These are phyloP conservation scores for Keiferia lycopersicella DNA, from an alignment of 2,888 invertebrate species.

Conservation along the genomic window DNA sequence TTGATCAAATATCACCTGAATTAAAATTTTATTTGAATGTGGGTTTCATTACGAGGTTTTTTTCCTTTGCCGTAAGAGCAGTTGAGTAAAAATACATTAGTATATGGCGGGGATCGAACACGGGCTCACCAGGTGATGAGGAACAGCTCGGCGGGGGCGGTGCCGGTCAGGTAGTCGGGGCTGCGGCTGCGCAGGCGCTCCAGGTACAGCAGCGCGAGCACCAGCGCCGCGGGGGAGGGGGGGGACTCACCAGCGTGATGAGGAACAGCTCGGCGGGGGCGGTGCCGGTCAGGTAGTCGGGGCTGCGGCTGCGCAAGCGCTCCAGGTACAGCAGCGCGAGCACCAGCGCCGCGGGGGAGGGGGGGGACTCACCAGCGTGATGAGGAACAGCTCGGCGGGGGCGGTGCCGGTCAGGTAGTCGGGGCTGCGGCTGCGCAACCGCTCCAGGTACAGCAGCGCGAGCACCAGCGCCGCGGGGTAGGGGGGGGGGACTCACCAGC, in stretches of 20 bases:
- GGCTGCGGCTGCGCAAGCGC: constrained; percentile 90
- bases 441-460: constrained; percentile 95
- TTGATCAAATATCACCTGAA: too few relatives aligned
- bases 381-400: constrained; percentile 96
- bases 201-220: constrained; percentile 95
- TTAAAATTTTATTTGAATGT: too few relatives aligned
- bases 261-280: constrained; percentile 96
- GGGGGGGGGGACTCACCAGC: too few relatives aligned
- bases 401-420: constrained; percentile 91
- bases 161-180: constrained; percentile 90
- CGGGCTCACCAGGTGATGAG: constrained; percentile 95
- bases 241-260: constrained; percentile 93
- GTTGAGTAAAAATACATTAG: too few relatives aligned
- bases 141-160: constrained; percentile 95
- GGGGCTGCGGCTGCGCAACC: constrained; percentile 90
- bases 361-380: constrained; percentile 94
- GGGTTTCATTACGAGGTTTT: too few relatives aligned
- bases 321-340: constrained; percentile 96
- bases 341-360: constrained; percentile 96
- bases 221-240: constrained; percentile 96
- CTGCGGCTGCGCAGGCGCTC: constrained; percentile 92
- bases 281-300: constrained; percentile 90
- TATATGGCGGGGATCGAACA: too few relatives aligned
- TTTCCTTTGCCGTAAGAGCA: too few relatives aligned
- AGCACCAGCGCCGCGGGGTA: constrained; percentile 96